Evolutionary conservation across 2,113 vertebrate genomes (phyloP).

Genomic region (Ameiurus melas): DNA sequence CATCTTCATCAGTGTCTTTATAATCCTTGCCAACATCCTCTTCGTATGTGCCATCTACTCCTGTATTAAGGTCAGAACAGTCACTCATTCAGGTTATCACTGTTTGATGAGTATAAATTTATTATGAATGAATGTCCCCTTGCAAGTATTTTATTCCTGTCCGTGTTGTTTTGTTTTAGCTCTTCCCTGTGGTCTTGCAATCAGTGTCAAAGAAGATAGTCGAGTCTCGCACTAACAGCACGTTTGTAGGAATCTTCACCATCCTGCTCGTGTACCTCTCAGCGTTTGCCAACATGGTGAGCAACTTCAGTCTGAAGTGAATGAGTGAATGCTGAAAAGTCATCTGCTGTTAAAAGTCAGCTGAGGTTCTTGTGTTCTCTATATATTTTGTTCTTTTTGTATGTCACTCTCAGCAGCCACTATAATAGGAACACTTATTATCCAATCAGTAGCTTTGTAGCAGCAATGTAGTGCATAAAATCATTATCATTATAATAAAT

Average conservation of each 20-base stretch:
- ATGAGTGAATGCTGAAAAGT: background rate
- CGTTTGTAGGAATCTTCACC: slow-evolving; percentile 82
- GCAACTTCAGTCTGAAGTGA: slow-evolving; percentile 16
- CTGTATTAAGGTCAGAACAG: slow-evolving; percentile 80
- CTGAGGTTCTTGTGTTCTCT: background rate
- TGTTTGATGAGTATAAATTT: slow-evolving; percentile 9
- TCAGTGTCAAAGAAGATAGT: slow-evolving; percentile 84
- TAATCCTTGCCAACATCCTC: slow-evolving; percentile 82
- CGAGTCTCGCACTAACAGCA: slow-evolving; percentile 87
- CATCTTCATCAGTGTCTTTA: slow-evolving; percentile 80
- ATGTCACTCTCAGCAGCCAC: background rate
- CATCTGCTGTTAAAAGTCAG: background rate
- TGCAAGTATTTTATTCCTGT: slow-evolving; percentile 29
- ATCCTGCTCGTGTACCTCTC: slow-evolving; percentile 89
- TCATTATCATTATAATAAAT: too few relatives aligned
- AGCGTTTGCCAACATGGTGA: slow-evolving; percentile 90
- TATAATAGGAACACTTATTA: background rate
- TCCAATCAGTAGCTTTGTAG: background rate
- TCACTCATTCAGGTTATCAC: background rate
- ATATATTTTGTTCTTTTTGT: background rate
- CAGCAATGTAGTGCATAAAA: background rate
- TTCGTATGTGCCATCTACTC: slow-evolving; percentile 90
- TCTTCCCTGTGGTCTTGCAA: slow-evolving; percentile 82
- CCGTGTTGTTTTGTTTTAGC: slow-evolving; percentile 63
- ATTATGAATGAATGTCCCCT: background rate